Percentiles rank a stretch among this genome's conserved stretches.
phyloP scores from a whole-genome alignment of 1,140 invertebrate species.

The Daktulosphaira vitifoliae region DNA sequence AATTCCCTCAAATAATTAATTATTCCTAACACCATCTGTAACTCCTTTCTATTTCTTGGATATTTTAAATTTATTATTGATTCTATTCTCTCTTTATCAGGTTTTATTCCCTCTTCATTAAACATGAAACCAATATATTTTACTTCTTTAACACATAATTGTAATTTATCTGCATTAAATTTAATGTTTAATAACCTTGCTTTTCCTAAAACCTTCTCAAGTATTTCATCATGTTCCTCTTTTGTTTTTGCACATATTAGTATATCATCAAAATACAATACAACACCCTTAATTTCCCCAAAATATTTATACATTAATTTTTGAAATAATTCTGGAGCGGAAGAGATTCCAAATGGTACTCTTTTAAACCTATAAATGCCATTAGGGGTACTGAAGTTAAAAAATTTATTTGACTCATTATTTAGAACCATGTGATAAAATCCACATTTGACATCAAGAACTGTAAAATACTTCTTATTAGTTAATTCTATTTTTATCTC shows the following conservation, averaged over 20 bases:
- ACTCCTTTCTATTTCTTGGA: conserved; percentile 41
- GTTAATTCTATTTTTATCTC: too few relatives aligned
- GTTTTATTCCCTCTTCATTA: not conserved
- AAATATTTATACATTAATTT: conserved; percentile 34
- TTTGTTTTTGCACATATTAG: conserved; percentile 36
- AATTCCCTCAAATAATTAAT: conserved; percentile 39
- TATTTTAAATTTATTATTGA: conserved; percentile 42
- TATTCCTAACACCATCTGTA: conserved; percentile 43
- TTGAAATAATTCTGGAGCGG: conserved; percentile 34
- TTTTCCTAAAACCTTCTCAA: conserved; percentile 39
- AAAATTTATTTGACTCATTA: not conserved
- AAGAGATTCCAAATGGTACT: not conserved
- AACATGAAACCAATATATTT: not conserved
- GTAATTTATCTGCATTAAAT: conserved; percentile 8
- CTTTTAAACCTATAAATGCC: not conserved
- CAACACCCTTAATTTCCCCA: not conserved
- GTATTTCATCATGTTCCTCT: conserved; percentile 37
- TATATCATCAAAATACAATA: conserved; percentile 42
- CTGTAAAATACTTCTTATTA: not conserved
- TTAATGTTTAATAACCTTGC: conserved; percentile 33
- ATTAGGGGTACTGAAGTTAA: conserved; percentile 19
- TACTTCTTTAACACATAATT: not conserved
- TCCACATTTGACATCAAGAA: not conserved
- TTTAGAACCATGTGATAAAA: not conserved
- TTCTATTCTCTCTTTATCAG: not conserved